A percentile compares a stretch with the other conserved stretches of the same genome.
Evolutionary conservation across 1,140 invertebrate genomes (phyloP).

Genomic region (Halictus rubicundus): DNA sequence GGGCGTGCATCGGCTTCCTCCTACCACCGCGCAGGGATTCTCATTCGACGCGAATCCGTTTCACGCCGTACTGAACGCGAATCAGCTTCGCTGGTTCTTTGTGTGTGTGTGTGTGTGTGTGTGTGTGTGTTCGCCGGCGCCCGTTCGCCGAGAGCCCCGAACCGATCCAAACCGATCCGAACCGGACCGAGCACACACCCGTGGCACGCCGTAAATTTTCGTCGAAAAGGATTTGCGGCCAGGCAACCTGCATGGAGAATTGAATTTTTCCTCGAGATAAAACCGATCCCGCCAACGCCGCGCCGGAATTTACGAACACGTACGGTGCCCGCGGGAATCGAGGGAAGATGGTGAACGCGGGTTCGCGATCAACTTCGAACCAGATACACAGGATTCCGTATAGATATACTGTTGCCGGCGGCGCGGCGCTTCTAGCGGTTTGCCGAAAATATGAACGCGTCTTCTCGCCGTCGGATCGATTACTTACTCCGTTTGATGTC

Average conservation of each 20-base stretch:
- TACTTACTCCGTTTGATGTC: no score
- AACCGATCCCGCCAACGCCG: neutral
- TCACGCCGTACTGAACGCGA: slow-evolving; percentile 52
- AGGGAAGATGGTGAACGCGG: neutral
- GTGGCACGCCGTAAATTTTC: slow-evolving; percentile 35
- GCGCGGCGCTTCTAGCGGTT: neutral
- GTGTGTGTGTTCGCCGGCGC: no score
- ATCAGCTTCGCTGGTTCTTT: slow-evolving; percentile 10
- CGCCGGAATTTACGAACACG: neutral
- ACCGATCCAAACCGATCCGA: neutral
- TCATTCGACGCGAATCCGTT: slow-evolving; percentile 65
- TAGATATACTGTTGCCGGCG: neutral
- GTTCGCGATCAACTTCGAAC: neutral
- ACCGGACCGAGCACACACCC: no score
- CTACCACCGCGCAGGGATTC: slow-evolving; percentile 64
- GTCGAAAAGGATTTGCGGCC: slow-evolving; percentile 9
- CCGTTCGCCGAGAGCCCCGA: neutral
- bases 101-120: no score
- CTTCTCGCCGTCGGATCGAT: no score
- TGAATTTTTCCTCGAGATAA: slow-evolving; percentile 24
- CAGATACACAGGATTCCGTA: neutral
- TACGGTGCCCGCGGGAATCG: neutral
- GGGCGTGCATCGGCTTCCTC: slow-evolving; percentile 74
- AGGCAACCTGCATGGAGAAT: neutral
- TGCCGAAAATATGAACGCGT: neutral